A percentile compares a stretch with the other conserved stretches of the same genome.
Conservation (phyloP, 2,113 vertebrate species). For the Oncorhynchus tshawytscha region DNA sequence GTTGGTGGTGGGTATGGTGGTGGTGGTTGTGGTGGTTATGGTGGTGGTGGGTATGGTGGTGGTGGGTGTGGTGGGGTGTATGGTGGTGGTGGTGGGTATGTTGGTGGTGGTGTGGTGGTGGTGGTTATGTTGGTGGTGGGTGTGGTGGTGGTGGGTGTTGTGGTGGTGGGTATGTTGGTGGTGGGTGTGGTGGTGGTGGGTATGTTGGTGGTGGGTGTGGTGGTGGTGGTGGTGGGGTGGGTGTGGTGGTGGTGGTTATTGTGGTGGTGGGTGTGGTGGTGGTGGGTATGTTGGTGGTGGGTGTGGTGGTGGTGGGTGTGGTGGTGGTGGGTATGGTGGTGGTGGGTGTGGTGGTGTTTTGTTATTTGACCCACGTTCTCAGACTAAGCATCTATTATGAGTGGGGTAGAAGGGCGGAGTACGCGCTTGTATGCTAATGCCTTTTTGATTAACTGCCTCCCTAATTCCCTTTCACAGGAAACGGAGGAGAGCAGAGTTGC, state of each 20-base stretch:
- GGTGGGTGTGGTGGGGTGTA: accelerated
- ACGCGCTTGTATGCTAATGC: slow-evolving; percentile 67
- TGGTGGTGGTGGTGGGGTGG: no score
- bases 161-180: accelerated
- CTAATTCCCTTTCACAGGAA: slow-evolving; percentile 63
- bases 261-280: no score
- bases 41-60: no score
- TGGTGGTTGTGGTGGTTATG: no score
- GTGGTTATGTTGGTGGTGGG: no score
- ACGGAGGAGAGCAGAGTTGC: slow-evolving; percentile 46
- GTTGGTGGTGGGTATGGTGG: no score
- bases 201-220: no score
- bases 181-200: accelerated
- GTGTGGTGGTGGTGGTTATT: accelerated
- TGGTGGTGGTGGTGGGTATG: no score
- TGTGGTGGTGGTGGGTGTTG: accelerated
- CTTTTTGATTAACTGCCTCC: slow-evolving; percentile 72
- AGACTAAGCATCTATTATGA: slow-evolving; percentile 56
- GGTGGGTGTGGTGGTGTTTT: slow-evolving; percentile 26
- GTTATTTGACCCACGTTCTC: slow-evolving; percentile 56
- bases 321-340: no score
- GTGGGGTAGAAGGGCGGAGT: slow-evolving; percentile 43
- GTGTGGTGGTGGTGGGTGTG: no score
- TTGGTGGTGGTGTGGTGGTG: no score
- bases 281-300: no score